Evolutionary conservation across 1,140 invertebrate genomes (phyloP).

Genomic region (Camponotus floridanus): DNA sequence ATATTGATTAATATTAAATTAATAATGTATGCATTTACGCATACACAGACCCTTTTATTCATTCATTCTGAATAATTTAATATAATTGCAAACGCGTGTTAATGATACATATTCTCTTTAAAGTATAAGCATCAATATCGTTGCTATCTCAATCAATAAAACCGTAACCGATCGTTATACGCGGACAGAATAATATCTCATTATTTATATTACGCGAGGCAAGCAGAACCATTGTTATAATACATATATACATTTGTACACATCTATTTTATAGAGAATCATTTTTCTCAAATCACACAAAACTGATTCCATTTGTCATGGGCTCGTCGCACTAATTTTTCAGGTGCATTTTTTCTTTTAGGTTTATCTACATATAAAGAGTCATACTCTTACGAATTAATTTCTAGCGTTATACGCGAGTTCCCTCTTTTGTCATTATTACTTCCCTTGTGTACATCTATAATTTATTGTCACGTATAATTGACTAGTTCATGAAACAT

Average conservation of each 20-base stretch:
- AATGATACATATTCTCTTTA: neutral
- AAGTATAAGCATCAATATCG: neutral
- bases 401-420: constrained; percentile 13
- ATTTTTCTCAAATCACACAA: neutral
- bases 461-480: constrained; percentile 37
- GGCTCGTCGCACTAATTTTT: constrained; percentile 10
- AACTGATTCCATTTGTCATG: neutral
- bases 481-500: constrained; percentile 22
- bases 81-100: neutral
- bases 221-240: constrained; percentile 4
- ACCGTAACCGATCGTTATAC: neutral
- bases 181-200: neutral
- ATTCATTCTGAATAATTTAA: neutral
- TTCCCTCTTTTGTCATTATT: neutral
- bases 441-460: neutral
- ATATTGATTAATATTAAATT: neutral
- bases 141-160: constrained; percentile 3
- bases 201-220: neutral
- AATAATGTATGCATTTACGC: neutral
- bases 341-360: constrained; percentile 15
- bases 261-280: constrained; percentile 4
- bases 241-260: neutral
- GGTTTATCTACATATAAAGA: constrained; percentile 9
- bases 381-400: constrained; percentile 18
- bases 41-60: neutral